These are phyloP conservation scores for Platycnemis pennipes DNA, from an alignment of 2,888 invertebrate species.

Conservation along the genomic window DNA sequence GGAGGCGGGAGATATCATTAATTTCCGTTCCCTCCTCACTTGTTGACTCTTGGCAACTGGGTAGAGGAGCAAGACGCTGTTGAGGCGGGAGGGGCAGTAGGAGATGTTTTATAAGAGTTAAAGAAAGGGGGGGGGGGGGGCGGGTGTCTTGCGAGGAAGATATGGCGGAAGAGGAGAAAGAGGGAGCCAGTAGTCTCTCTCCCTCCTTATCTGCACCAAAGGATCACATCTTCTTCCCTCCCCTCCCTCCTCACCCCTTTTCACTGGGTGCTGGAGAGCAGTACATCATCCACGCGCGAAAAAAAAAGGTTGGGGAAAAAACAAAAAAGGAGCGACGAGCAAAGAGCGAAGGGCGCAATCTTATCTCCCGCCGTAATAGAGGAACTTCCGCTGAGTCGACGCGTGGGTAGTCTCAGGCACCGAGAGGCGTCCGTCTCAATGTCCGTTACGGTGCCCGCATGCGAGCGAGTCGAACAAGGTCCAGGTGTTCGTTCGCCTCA, in stretches of 20 bases:
- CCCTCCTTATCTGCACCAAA: neutral
- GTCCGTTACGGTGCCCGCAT: conserved; percentile 23
- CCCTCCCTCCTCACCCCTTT: neutral
- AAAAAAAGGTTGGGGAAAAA: neutral
- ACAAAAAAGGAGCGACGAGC: neutral
- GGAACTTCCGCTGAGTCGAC: conserved; percentile 36
- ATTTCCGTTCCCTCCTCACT: conserved; percentile 55
- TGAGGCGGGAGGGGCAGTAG: neutral
- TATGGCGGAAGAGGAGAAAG: neutral
- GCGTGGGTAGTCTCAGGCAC: neutral
- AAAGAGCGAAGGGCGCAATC: conserved; percentile 22
- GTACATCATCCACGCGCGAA: conserved; percentile 36
- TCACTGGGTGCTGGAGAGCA: neutral
- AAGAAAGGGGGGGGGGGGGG: too few species aligned
- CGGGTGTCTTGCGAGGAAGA: neutral
- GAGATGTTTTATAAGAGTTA: neutral
- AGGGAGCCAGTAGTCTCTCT: neutral
- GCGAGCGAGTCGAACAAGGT: neutral
- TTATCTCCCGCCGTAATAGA: conserved; percentile 15
- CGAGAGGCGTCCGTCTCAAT: neutral
- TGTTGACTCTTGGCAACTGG: conserved; percentile 53
- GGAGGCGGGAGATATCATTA: neutral
- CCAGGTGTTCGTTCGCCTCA: neutral
- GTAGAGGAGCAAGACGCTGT: neutral
- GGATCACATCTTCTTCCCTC: neutral